phyloP scores from a whole-genome alignment of 2,113 vertebrate genomes.

The Rhea americana region DNA sequence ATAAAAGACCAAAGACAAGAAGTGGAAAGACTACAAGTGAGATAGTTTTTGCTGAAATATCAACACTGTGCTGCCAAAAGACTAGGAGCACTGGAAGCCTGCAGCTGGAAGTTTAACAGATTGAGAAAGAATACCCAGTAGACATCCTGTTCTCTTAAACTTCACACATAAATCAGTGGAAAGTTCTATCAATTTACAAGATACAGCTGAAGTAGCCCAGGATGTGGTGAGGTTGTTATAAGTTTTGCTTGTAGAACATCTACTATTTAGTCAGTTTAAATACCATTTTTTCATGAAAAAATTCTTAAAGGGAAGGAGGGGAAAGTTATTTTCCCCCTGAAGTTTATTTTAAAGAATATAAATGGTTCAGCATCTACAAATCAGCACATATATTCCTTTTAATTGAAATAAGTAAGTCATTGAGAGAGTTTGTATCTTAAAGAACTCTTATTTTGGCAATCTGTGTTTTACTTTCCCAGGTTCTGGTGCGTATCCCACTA shows the following conservation, averaged over 20 bases:
- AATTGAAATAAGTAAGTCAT: not conserved
- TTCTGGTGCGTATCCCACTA: not conserved
- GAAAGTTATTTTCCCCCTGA: not conserved
- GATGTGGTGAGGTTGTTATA: not conserved
- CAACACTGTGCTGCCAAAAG: not conserved
- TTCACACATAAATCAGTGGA: accelerated
- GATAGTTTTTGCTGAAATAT: not conserved
- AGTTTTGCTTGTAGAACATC: not conserved
- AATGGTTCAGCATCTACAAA: not conserved
- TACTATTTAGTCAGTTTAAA: not conserved
- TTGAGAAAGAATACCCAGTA: not conserved
- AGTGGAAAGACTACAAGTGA: not conserved
- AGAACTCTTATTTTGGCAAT: not conserved
- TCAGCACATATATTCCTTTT: not conserved
- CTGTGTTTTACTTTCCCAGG: not conserved
- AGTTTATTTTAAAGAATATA: not conserved
- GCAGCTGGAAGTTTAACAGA: not conserved
- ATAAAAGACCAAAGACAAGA: not conserved
- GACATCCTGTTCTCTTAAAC: not conserved
- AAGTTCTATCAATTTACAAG: not conserved
- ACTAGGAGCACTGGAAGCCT: not conserved
- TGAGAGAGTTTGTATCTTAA: not conserved
- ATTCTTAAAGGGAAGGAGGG: not conserved
- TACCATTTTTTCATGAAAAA: not conserved
- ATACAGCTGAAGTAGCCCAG: not conserved